Evolutionary conservation across 2,888 invertebrate genomes (phyloP), one percentile per base, ranked within the genome.

Genomic region (Orthosia cruda): DNA sequence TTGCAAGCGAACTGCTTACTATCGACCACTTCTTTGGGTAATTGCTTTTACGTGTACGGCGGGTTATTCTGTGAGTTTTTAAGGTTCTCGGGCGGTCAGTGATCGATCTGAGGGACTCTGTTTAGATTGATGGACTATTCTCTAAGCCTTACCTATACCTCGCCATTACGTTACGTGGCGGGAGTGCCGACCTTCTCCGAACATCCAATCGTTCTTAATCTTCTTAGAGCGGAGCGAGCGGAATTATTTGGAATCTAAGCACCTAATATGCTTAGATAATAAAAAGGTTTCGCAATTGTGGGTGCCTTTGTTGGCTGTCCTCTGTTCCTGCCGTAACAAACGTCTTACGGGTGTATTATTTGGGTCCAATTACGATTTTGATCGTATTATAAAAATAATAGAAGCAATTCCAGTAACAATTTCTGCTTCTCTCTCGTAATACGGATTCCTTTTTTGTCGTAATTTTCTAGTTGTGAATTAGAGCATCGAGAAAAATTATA

Each of bases 191-290:
- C 94, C 94, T 95, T 94, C 94, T 93, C 87, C 90, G 94, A 94
- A 96, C 94, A 94, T 96, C 95, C 96, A 96, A 96, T 96, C 96
- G 93, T 92, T 95, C 91, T 94, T 96, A 96, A 96, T 96, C 96
- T 96, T 94, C 96, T 96, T 96, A 96, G 92, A 91, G 92, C 90
- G 92, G 90, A 93, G 91, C 93, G 91, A 91, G 87, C 91, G 93
- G 93, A 96, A 95, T 96, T 95, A 96, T 96, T 95, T 94, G 92
- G 93, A 92, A 90, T 93, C 93, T 92, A 93, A 94, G 93, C 92
- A 93, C 90, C 93, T 95, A 95, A 95, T 95, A 95, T 94, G 93
- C 93, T 95, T 94, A 93, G 93, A 93, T 94, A 94, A 95, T 94
- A 94, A 93, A n/a, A 95, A 94, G 94, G 92, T 93, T 95, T 95